Base-by-base conservation (phyloP, 2,888 invertebrate genomes). In the Cistogaster globosa region DNA sequence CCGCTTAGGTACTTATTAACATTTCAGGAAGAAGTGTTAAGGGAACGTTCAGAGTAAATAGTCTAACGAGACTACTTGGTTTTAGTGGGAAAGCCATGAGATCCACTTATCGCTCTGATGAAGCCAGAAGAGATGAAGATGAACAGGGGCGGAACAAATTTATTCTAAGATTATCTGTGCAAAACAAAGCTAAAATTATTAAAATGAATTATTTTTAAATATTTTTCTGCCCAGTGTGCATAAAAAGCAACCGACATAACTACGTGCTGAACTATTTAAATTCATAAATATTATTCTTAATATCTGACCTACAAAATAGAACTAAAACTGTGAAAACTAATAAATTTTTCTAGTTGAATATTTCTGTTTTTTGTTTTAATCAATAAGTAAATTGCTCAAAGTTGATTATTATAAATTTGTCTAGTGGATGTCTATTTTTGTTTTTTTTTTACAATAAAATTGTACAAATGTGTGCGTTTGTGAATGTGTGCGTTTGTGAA, bases 401-500 rank as follows among this genome's bases (percentile, higher is more conserved):
- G 53, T 65, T 71, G 74, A 58, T 74, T 83, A 72, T 58, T 67
- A 48, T 62, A 55, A 76, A 76, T 67, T 53, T 20, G 80, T 81
- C 81, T 85, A 58, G 63, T 74, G 63, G 69, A 36, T 82, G 82
- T 78, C 82, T 85, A 63, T 62, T 74, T 74, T 60, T 72, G 26
- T 71, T 74, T 60, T 72, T 42, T 75, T 67, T 45, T 42, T 48
- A 57, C 16, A 38, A 38, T 48, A 20, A 69, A 42, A 18, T 11
- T 8, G 45, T 14, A 4, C 4, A n/a, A 14, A 18, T 53, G 38
- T 18, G 42, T 45, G 58, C 36, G 14, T 12, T 32, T 53, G 55
- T 45, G 18, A 18, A 9, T 68, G 67, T 26, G 16, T 38, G 48
- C 38, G 20, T 69, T n/a, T n/a, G n/a, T n/a, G n/a, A 14, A 18